Evolutionary conservation across 2,888 invertebrate genomes (phyloP).

Genomic region (Stenurella melanura): DNA sequence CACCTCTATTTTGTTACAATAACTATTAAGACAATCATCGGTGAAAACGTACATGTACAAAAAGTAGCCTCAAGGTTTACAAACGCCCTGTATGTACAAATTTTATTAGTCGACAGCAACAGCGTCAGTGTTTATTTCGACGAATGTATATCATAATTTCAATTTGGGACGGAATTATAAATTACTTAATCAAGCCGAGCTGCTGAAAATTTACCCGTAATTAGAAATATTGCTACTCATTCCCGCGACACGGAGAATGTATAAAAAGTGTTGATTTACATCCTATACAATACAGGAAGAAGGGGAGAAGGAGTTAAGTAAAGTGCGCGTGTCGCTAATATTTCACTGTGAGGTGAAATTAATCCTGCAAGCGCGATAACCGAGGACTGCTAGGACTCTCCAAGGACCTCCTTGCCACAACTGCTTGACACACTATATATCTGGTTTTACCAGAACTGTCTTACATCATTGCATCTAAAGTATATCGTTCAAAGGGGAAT

Average conservation of each 20-base stretch:
- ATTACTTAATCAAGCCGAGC: not conserved
- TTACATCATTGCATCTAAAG: not conserved
- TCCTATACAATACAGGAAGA: conserved; percentile 28
- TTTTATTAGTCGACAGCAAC: no score
- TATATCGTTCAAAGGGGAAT: not conserved
- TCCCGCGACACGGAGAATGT: conserved; percentile 4
- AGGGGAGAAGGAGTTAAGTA: conserved; percentile 27
- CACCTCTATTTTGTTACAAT: no score
- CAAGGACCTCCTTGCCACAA: conserved; percentile 44
- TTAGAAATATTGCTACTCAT: conserved; percentile 1
- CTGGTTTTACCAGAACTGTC: conserved; percentile 40
- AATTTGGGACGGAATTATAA: not conserved
- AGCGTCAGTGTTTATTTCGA: no score
- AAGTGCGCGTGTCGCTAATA: conserved; percentile 45
- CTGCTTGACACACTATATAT: conserved; percentile 45
- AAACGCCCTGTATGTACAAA: no score
- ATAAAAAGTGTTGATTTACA: conserved; percentile 31
- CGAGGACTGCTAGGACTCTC: conserved; percentile 48
- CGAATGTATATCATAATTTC: not conserved
- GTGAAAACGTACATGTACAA: no score
- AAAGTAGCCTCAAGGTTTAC: no score
- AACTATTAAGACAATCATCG: no score
- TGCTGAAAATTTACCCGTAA: not conserved
- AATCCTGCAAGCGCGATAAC: conserved; percentile 50
- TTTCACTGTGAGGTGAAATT: conserved; percentile 49